Evolutionary conservation across 1,140 invertebrate genomes (phyloP), one percentile per base, ranked within the genome.

Genomic region (Proales similis): DNA sequence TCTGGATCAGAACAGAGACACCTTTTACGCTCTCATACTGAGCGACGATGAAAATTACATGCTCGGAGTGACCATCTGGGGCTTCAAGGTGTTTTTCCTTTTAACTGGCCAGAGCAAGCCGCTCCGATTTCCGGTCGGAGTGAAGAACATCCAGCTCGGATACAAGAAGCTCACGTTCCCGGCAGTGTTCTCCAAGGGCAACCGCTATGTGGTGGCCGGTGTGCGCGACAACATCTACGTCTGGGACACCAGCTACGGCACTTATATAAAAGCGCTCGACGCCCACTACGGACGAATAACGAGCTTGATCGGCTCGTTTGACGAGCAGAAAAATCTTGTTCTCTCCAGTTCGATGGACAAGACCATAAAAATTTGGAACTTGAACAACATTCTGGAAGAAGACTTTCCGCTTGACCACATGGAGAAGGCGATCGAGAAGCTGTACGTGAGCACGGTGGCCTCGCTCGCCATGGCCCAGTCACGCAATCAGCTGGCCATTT

Each of bases 311-410:
- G 82, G 70, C 5, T 71, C 91, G 5, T 89, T 85, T 12, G 82
- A 88, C 39, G 86, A 86, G 1, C 83, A 86, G 63, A 91, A 90
- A 85, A 96, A 96, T 74, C 85, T 92, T 27, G 87, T 96, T 29
- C 93, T 80, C n/a, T 78, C 92, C 0, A 94, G 92, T 0, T 96
- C 91, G 0, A 93, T 98, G 48, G 93, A 98, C 75, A 82, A 91
- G 64, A 91, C 90, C 0, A 91, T 97, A 0, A 95, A 98, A 80
- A 90, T 97, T 0, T 98, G 93, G 93, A 97, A 96, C 74, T 92
- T 97, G 63, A 92, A 96, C 71, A 96, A 97, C 71, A 95, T 97
- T 68, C 91, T 93, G 70, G 90, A 96, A 71, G 89, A 95, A 78
- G 90, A 96, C 3, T 87, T 95, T 72, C 86, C 88, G 14, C 91